Conservation (phyloP, 2,888 invertebrate species). For the Fissipunctia ypsillon region DNA sequence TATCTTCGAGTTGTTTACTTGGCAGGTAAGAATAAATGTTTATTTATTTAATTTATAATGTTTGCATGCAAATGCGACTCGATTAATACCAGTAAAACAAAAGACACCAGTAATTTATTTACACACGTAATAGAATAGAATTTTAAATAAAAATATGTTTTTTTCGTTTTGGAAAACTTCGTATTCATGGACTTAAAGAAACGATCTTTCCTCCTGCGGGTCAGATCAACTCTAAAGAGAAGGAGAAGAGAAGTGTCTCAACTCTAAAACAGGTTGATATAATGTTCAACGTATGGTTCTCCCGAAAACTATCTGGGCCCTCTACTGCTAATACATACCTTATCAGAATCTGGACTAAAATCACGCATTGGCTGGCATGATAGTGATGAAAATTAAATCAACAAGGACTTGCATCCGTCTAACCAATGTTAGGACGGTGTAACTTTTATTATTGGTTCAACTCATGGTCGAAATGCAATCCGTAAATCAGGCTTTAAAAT, state of each 20-base stretch:
- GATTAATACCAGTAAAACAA: neutral
- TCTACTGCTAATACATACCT: neutral
- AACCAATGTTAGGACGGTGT: too few relatives aligned
- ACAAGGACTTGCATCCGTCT: too few relatives aligned
- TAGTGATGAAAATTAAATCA: too few relatives aligned
- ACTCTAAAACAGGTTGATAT: neutral
- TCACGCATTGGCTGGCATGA: too few relatives aligned
- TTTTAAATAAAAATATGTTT: neutral
- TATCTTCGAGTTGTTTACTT: conserved; percentile 96
- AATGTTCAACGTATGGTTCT: neutral
- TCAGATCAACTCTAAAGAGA: too few relatives aligned
- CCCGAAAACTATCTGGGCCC: neutral
- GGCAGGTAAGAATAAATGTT: conserved; percentile 92
- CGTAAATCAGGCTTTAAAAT: too few relatives aligned
- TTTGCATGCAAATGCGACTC: neutral
- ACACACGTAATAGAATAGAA: neutral
- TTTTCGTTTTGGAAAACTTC: neutral
- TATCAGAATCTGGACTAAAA: too few relatives aligned
- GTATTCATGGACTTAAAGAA: neutral
- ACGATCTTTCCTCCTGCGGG: neutral
- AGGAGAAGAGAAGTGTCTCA: neutral
- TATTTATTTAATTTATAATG: conserved; percentile 10
- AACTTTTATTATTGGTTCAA: neutral
- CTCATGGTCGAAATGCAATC: neutral
- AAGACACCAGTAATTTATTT: neutral